Evolutionary conservation across 2,113 vertebrate genomes (phyloP), one percentile per base, ranked within the genome.

Genomic region (Xiphophorus couchianus): DNA sequence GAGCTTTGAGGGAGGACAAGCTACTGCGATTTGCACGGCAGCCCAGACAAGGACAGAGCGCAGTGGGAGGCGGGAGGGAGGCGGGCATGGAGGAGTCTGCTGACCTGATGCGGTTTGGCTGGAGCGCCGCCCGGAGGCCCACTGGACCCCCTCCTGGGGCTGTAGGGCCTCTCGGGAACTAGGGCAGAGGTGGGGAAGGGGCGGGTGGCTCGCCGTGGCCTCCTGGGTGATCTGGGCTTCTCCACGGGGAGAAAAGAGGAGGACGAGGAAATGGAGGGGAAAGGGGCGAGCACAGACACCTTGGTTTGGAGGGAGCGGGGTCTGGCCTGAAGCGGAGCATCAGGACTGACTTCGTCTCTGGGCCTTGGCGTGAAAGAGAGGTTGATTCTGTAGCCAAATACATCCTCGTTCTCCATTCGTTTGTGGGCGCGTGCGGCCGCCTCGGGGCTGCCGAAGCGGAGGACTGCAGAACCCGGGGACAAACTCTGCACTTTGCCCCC

Each of bases 341-440:
- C 90, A 72, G 83, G 77, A 88, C 84, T 86, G 60, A 80, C 82
- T 73, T 94, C 60, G 29, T 96, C 96, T 86, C 90, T 92, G 87
- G 89, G 93, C 90, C 94, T 92, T 5, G 97, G 97, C 82, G 94
- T 95, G 88, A 97, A 96, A 13, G 98, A 98, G 61, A 98, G 94
- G 48, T 94, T 85, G 91, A 99, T 99, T 87, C 96, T 93, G 80
- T 93, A 97, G 58, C 98, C 98, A 88, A 96, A 99, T 39, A 99
- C 98, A 22, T 99, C 98, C 87, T 99, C 98, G 4, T 98, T 98
- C 82, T 99, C 97, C 97, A 99, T 98, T 76, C 98, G 94, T 89
- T 98, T 99, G 83, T 95, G 94, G 62, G 98, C 98, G 1, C 98
- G 96, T 2, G 96, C 95, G 0, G 98, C 98, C 0, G 96, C 97